Evolutionary conservation across 2,113 vertebrate species (phyloP).

Genomic region (Natator depressus): DNA sequence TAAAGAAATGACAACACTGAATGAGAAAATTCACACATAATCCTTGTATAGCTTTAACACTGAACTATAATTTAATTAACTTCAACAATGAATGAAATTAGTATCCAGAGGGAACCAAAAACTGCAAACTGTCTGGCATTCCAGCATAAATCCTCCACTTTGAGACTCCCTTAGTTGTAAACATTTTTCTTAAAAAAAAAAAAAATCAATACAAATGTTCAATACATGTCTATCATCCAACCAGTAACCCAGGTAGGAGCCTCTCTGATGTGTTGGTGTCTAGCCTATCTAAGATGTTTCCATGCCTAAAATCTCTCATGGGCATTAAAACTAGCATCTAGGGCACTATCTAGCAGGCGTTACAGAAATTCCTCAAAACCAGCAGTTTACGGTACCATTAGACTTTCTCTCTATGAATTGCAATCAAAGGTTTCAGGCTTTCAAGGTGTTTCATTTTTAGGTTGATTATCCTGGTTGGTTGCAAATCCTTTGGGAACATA

Average conservation of each 20-base stretch:
- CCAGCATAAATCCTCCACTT: not conserved
- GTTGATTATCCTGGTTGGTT: not conserved
- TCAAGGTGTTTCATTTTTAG: rapidly evolving
- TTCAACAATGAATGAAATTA: not conserved
- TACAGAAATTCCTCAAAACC: not conserved
- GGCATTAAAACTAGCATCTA: not conserved
- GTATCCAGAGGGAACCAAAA: not conserved
- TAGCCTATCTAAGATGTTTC: not conserved
- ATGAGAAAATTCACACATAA: not conserved
- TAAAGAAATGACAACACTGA: not conserved
- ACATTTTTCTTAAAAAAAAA: not conserved
- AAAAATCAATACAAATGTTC: not conserved
- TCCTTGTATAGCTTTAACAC: rapidly evolving
- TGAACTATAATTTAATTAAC: not conserved
- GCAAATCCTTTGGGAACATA: not conserved
- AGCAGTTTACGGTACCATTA: not conserved
- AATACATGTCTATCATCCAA: not conserved
- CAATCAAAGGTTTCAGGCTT: not conserved
- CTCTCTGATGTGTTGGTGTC: not conserved
- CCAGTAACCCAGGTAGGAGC: not conserved
- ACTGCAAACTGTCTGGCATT: not conserved
- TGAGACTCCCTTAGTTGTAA: not conserved
- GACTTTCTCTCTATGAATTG: not conserved
- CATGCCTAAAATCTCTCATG: not conserved
- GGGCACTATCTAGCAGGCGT: not conserved